Base-by-base conservation (phyloP, 2,888 invertebrate genomes). In the Athalia cordata region DNA sequence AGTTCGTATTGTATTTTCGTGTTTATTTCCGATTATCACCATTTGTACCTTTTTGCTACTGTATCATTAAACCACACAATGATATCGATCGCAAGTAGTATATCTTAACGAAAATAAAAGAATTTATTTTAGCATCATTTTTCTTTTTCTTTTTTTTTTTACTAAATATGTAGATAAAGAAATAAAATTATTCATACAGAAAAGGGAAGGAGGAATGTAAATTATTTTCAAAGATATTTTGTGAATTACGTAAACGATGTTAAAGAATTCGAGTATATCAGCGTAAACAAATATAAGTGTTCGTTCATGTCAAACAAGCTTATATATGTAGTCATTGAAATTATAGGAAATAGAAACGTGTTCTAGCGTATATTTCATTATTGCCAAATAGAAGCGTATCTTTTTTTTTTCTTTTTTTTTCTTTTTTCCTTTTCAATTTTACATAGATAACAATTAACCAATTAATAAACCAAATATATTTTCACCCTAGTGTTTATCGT, bases 31-130 rank as follows among this genome's bases (percentile, higher is more conserved):
- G 59, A 72, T 59, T 77, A 81, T 84, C 82, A 81, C 84, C 84
- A 84, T 83, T 83, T 84, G 82, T 81, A 82, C 83, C 81, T 83
- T 84, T 83, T 79, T 82, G 81, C 84, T 78, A 76, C 78, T 80
- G 79, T 79, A 79, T 82, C 78, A 57, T 64, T 68, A n/a, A 64
- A 68, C 66, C 57, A 75, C 62, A 55, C 64, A 75, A 77, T 61
- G 61, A 45, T 75, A 47, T 64, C 49, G 55, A 78, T 55, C 49
- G 5, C 77, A 50, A 49, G 9, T 43, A 13, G 45, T 45, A 47
- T 47, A 72, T 59, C 72, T 68, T 29, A 68, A 75, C 43, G 47
- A 70, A 55, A 11, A 43, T 11, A 15, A 5, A 47, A 13, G 6
- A 57, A 3, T 55, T 13, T n/a, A 29, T 72, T 61, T 72, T 47